A percentile compares a stretch with the other conserved stretches of the same genome.
These are phyloP conservation scores for Melanocharis versteri DNA, from an alignment of 2,113 vertebrate species.

Conservation along the genomic window DNA sequence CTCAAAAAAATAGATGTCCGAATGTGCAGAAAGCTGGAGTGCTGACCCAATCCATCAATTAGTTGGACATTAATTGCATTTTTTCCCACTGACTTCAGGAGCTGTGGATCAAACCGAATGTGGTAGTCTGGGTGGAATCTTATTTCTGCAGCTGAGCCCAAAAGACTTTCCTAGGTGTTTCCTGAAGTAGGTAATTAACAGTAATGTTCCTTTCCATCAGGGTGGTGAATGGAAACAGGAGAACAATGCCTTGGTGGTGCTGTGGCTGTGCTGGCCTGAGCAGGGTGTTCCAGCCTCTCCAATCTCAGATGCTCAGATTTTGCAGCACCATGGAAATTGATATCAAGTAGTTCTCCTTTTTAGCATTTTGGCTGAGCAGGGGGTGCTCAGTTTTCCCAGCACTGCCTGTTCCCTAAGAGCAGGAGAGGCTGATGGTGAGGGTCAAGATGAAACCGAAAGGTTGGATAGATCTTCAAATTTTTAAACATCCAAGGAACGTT, in stretches of 20 bases:
- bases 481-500: rapidly evolving
- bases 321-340: rapidly evolving
- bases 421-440: neutral
- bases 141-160: neutral
- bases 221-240: neutral
- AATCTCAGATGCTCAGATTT: neutral
- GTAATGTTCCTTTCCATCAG: neutral
- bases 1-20: neutral
- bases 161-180: neutral
- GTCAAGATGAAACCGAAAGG: neutral
- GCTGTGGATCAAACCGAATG: neutral
- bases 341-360: neutral
- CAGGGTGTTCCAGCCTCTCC: neutral
- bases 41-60: slow-evolving; percentile 39
- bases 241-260: neutral
- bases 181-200: neutral
- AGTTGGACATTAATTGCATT: slow-evolving; percentile 47
- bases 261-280: neutral
- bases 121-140: neutral
- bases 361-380: neutral
- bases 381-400: neutral
- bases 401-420: neutral
- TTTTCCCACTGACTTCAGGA: slow-evolving; percentile 54
- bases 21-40: neutral
- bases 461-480: neutral